Evolutionary conservation across 2,113 vertebrate genomes (phyloP).

Genomic region (Myrmophylax atrothorax): DNA sequence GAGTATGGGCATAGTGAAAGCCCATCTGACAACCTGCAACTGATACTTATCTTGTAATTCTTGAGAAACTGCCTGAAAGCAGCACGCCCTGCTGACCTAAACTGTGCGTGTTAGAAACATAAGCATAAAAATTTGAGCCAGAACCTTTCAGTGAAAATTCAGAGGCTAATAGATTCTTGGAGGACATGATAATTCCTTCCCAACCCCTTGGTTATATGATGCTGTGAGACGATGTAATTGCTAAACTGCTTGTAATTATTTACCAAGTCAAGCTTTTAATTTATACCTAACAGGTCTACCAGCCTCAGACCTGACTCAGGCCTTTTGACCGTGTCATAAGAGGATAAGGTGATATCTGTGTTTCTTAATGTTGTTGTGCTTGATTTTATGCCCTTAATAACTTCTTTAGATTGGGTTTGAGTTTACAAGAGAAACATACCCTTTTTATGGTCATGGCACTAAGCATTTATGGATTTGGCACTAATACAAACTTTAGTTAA

Average conservation of each 20-base stretch:
- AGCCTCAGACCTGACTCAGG: background rate
- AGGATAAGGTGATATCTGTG: background rate
- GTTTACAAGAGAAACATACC: background rate
- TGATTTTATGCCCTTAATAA: background rate
- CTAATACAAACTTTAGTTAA: background rate
- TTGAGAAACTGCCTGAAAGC: background rate
- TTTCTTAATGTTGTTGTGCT: background rate
- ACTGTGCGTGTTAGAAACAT: background rate
- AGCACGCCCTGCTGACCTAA: background rate
- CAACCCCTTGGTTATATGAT: background rate
- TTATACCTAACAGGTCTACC: background rate
- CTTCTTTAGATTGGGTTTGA: background rate
- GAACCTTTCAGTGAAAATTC: background rate
- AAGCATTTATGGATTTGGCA: background rate
- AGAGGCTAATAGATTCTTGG: background rate
- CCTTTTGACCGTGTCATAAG: background rate
- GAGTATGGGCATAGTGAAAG: background rate
- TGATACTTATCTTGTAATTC: background rate
- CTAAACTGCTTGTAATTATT: conserved; percentile 19
- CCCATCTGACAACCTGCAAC: background rate
- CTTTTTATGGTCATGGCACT: background rate
- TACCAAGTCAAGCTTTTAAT: background rate
- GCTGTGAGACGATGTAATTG: background rate
- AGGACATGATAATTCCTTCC: background rate
- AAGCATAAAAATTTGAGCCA: background rate